Base-by-base conservation (phyloP, 1,140 invertebrate genomes). In the Hyphantria cunea region DNA sequence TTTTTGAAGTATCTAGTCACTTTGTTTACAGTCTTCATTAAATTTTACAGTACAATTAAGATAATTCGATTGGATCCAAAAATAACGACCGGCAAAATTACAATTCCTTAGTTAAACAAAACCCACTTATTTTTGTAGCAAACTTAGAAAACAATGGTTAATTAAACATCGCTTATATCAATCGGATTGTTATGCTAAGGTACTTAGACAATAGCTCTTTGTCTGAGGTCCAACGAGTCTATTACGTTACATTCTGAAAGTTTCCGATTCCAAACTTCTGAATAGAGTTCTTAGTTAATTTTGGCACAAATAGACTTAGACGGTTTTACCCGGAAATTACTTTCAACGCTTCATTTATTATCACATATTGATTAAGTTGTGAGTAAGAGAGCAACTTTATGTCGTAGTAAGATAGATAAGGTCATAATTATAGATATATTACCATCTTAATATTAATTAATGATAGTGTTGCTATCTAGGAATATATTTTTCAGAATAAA, bases 241-340 rank as follows among this genome's bases (percentile, higher is more conserved):
- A 80, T 84, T 84, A 80, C 63, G 62, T 66, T 64, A 78, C 74
- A 71, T 74, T 75, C 61, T 61, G 33, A 51, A 80, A 82, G 69
- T 80, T 79, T 34, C 5, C 17, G 5, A 25, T 25, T 25, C 56
- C 52, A 72, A 80, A 75, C 78, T 77, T 68, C 61, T 79, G 70
- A 78, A 84, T 80, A 68, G 71, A 75, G 68, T 72, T 75, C 69
- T 66, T 63, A 73, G 82, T 77, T 78, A 82, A 82, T 80, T 81
- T 75, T 51, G 54, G 64, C 61, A 67, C 70, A 77, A 84, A 80
- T 82, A 74, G 68, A 72, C 66, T 52, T 60, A 13, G 45, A 7
- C 37, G 34, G 51, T 64, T 58, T 58, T 63, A 53, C 33, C 58
- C 56, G 31, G 39, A 51, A 5, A 52, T 39, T 33, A 41, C 42